phyloP scores from a whole-genome alignment of 1,140 invertebrate species.

The Tenebrio molitor region DNA sequence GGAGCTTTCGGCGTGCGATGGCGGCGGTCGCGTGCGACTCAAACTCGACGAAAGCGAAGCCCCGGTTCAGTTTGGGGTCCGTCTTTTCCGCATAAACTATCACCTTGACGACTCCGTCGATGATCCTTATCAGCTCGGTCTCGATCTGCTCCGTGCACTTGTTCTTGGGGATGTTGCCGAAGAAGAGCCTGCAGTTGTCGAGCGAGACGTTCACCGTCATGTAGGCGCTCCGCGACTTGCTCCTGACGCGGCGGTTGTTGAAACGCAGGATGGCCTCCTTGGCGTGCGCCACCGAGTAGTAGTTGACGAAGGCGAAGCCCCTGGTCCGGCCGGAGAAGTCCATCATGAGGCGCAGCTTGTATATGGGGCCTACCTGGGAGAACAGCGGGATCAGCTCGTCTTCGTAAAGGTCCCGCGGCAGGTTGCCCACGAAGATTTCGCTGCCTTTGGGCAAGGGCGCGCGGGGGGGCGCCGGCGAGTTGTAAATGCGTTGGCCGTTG shows the following conservation, averaged over 20 bases:
- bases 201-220: conserved; percentile 79
- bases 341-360: conserved; percentile 82
- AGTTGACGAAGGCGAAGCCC: conserved; percentile 87
- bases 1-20: conserved; percentile 83
- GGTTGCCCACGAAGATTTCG: conserved; percentile 88
- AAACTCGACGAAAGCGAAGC: conserved; percentile 93
- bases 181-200: conserved; percentile 88
- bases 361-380: conserved; percentile 68
- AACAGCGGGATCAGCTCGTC: conserved; percentile 87
- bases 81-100: conserved; percentile 80
- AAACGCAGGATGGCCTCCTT: conserved; percentile 68
- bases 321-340: conserved; percentile 85
- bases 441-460: no score
- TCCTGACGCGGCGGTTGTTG: conserved; percentile 68
- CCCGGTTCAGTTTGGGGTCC: conserved; percentile 79
- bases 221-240: conserved; percentile 76
- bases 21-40: conserved; percentile 83
- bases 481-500: conserved; percentile 59
- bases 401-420: conserved; percentile 85
- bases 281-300: conserved; percentile 73
- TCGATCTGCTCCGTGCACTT: conserved; percentile 79
- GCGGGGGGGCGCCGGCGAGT: conserved; percentile 41
- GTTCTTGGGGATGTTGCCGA: conserved; percentile 83
- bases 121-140: conserved; percentile 76
- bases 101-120: conserved; percentile 74